Evolutionary conservation across 2,797 vertebrate genomes (phyloP), one percentile per base, ranked within the genome.

Genomic region (Rhinoraja longicauda): DNA sequence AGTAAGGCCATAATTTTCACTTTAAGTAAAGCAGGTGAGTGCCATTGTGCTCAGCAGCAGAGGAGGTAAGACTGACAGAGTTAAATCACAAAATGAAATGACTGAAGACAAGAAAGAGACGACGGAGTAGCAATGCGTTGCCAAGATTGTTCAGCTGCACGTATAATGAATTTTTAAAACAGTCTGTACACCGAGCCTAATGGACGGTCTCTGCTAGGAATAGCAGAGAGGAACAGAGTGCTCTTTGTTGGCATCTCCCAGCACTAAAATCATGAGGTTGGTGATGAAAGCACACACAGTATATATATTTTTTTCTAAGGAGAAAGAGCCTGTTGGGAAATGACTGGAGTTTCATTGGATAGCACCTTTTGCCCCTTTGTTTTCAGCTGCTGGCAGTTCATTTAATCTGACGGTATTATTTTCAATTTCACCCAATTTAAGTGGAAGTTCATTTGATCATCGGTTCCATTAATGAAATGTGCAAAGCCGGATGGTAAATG

Each of bases 151-250:
- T 75, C 90, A 72, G 90, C 2, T 53, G 36, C 24, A 36, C 53
- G 36, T 29, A 53, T 53, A 73, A 92, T 92, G 67, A 75, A 92
- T 92, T 75, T 92, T 92, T 92, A 75, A 92, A 67, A 36, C 9
- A 21, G 32, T 24, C 67, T 26, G 88, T 39, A 92, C 19, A 53
- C 24, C 26, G 29, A 15, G 21, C 13, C 24, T 92, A 32, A 75
- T 29, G 45, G 70, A 57, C 45, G 29, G 1, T 90, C 64, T 73
- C 36, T 91, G 88, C 67, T 75, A 53, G 39, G 70, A 73, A 73
- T 73, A 73, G 24, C 70, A 73, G 6, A 57, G 39, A 53, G 29
- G 67, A 73, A 53, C 26, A 92, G 29, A 64, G 82, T 67, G n/a
- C 15, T 88, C 84, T 64, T 15, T 75, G 13, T n/a, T 92, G 24